phyloP scores from a whole-genome alignment of 2,113 vertebrate species.

The Upupa epops region DNA sequence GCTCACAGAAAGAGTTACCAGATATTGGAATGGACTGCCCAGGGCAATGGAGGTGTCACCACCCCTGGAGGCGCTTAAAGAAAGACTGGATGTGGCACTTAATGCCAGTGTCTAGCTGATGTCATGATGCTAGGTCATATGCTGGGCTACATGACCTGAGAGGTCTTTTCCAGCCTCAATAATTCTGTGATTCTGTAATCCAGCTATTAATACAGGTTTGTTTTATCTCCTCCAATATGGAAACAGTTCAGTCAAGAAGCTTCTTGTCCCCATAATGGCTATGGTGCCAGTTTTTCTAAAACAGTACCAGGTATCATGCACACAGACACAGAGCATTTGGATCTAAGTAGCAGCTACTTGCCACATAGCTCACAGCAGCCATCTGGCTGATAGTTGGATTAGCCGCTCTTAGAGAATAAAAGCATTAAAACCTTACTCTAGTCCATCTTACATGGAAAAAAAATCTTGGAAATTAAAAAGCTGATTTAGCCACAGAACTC shows the following conservation, averaged over 20 bases:
- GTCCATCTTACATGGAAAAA: neutral
- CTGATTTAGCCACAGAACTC: neutral
- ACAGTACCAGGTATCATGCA: neutral
- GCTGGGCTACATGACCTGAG: too few relatives aligned
- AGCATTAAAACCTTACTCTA: neutral
- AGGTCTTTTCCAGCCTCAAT: too few relatives aligned
- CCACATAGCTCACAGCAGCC: neutral
- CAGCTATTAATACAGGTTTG: neutral
- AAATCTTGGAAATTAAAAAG: neutral
- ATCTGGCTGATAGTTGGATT: neutral
- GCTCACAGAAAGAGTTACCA: too few relatives aligned
- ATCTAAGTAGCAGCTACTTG: neutral
- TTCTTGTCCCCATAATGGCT: neutral
- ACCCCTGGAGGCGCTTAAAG: too few relatives aligned
- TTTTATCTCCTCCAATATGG: neutral
- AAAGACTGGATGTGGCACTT: too few relatives aligned
- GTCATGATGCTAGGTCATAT: too few relatives aligned
- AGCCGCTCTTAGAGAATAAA: neutral
- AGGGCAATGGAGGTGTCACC: too few relatives aligned
- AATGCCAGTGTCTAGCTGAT: too few relatives aligned
- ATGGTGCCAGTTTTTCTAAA: neutral
- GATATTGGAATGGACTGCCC: too few relatives aligned
- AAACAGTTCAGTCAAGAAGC: neutral
- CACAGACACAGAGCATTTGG: neutral
- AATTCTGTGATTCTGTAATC: neutral